These are phyloP conservation scores for Nemotelus pantherinus DNA, from an alignment of 2,888 invertebrate genomes.

Conservation along the genomic window DNA sequence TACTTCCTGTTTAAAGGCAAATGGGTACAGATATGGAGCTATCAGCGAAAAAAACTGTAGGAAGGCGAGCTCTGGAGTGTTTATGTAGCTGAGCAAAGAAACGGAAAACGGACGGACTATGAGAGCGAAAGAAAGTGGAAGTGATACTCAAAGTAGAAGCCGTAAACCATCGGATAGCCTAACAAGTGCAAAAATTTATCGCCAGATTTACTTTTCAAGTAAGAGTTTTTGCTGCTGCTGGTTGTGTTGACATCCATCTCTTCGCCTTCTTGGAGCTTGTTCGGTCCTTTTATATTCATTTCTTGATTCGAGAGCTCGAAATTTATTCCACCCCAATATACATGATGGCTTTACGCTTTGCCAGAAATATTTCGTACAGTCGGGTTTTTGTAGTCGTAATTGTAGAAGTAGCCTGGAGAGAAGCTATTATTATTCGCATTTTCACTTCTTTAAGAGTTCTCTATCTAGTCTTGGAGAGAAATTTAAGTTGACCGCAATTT, in stretches of 20 bases:
- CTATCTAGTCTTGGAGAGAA: not conserved
- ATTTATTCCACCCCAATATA: conserved; percentile 27
- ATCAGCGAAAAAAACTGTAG: too few species aligned
- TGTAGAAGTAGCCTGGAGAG: not conserved
- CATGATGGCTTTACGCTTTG: conserved; percentile 34
- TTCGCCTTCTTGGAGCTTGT: not conserved
- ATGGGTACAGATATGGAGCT: conserved; percentile 32
- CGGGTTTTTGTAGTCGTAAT: not conserved
- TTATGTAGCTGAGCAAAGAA: too few species aligned
- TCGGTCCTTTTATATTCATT: not conserved
- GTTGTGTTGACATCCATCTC: not conserved
- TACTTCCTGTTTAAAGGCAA: conserved; percentile 33
- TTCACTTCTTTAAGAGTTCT: conserved; percentile 36
- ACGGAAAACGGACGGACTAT: too few species aligned
- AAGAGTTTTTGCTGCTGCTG: not conserved
- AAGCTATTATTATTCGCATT: conserved; percentile 36
- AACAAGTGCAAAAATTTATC: conserved; percentile 39
- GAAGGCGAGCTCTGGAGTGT: too few species aligned
- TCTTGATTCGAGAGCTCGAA: too few species aligned
- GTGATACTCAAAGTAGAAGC: not conserved
- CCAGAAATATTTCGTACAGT: conserved; percentile 1
- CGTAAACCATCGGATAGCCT: conserved; percentile 36
- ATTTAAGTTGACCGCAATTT: conserved; percentile 35
- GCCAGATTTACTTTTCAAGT: conserved; percentile 34
- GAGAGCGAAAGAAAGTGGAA: too few species aligned